Percentiles rank a stretch among this genome's conserved stretches.
These are phyloP conservation scores for Cataglyphis albicans DNA, from an alignment of 2,888 invertebrate species.

Conservation along the genomic window DNA sequence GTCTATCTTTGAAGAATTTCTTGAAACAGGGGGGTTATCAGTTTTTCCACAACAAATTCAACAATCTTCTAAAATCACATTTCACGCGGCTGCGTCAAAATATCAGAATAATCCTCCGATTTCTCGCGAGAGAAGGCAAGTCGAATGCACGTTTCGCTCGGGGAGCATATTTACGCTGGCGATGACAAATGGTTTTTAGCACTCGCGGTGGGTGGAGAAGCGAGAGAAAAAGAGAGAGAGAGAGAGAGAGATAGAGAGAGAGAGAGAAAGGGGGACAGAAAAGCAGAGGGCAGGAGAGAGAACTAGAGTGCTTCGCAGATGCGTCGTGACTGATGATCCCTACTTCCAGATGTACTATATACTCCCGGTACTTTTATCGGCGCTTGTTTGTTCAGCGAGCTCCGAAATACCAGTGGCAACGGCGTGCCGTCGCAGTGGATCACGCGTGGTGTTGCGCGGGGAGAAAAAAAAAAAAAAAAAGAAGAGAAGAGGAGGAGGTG, in stretches of 20 bases:
- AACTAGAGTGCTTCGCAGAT: constrained; percentile 83
- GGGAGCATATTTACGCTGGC: constrained; percentile 82
- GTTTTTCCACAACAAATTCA: background rate
- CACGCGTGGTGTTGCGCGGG: constrained; percentile 58
- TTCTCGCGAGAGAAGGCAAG: constrained; percentile 56
- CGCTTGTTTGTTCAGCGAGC: constrained; percentile 85
- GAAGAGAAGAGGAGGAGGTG: constrained; percentile 3
- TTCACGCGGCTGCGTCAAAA: constrained; percentile 37
- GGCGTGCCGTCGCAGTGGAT: constrained; percentile 72
- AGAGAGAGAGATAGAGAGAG: constrained; percentile 23
- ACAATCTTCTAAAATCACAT: constrained; percentile 22
- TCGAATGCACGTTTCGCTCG: constrained; percentile 72
- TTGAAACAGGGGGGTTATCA: background rate
- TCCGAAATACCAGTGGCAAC: constrained; percentile 77
- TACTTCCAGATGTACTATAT: constrained; percentile 85
- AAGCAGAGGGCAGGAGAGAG: constrained; percentile 64
- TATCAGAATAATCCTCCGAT: constrained; percentile 49
- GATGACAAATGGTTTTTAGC: constrained; percentile 85
- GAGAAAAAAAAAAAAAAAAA: background rate
- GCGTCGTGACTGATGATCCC: constrained; percentile 86
- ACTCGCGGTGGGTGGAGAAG: constrained; percentile 60
- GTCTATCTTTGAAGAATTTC: background rate
- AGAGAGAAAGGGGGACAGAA: constrained; percentile 24
- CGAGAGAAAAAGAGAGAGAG: constrained; percentile 47
- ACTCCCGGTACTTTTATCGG: constrained; percentile 84